These are phyloP conservation scores for Zophobas atratus DNA, from an alignment of 1,140 invertebrate species.

Conservation along the genomic window DNA sequence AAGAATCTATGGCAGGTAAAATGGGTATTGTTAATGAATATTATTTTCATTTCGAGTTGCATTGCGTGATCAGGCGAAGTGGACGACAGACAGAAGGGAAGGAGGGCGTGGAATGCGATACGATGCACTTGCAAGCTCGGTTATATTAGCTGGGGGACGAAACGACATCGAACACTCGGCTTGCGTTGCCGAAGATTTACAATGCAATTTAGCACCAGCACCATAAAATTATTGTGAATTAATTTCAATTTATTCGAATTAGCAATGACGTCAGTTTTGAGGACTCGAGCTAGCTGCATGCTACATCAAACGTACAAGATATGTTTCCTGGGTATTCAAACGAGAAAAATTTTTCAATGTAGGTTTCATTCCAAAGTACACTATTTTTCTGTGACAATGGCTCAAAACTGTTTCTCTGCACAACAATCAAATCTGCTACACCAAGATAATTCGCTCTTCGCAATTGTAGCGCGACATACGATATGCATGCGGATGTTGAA, in stretches of 20 bases:
- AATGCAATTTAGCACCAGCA: not conserved
- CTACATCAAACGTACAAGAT: too few relatives aligned
- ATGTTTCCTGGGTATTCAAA: too few relatives aligned
- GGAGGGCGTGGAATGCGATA: constrained; percentile 40
- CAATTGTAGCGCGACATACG: too few relatives aligned
- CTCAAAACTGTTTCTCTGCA: too few relatives aligned
- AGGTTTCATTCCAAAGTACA: too few relatives aligned
- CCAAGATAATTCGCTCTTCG: too few relatives aligned
- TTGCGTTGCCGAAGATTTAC: not conserved
- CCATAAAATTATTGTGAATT: not conserved
- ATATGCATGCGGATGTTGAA: too few relatives aligned
- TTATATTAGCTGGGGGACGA: constrained; percentile 28
- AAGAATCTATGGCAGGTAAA: constrained; percentile 37
- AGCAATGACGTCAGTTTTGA: not conserved
- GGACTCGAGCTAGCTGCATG: too few relatives aligned
- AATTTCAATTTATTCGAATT: not conserved
- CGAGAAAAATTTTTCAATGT: too few relatives aligned
- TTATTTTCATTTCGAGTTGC: constrained; percentile 40
- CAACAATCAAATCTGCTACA: too few relatives aligned
- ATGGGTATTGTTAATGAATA: constrained; percentile 33
- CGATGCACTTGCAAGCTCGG: constrained; percentile 42
- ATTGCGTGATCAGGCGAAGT: constrained; percentile 44
- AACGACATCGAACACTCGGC: constrained; percentile 7
- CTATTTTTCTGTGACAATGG: too few relatives aligned
- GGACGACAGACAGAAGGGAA: constrained; percentile 34